Conservation (phyloP, 2,113 vertebrate genomes). For the Pardalotus punctatus region DNA sequence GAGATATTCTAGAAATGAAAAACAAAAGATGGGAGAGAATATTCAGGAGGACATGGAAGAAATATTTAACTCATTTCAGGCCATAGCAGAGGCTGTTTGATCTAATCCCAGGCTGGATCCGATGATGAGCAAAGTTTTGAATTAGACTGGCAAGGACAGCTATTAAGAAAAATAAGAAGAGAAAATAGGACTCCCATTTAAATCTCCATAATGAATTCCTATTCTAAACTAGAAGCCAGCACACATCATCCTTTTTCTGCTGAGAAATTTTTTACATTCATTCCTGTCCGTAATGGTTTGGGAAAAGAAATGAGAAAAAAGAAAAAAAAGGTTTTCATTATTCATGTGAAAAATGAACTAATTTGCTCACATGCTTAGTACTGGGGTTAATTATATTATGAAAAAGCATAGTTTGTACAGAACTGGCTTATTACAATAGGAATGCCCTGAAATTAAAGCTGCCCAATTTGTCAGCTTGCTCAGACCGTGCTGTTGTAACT, state of each 20-base stretch:
- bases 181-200: slow-evolving; percentile 1
- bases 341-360: slow-evolving; percentile 27
- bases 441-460: slow-evolving; percentile 28
- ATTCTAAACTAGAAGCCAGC: neutral
- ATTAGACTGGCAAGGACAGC: neutral
- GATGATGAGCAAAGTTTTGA: neutral
- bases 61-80: neutral
- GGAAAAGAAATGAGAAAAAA: neutral
- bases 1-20: neutral
- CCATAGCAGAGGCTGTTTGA: neutral
- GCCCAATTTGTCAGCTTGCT: slow-evolving; percentile 1
- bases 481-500: rapidly evolving
- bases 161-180: neutral
- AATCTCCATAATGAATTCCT: neutral
- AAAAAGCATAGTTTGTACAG: neutral
- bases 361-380: neutral
- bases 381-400: slow-evolving; percentile 33
- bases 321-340: neutral
- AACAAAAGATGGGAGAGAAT: neutral
- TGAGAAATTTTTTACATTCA: neutral
- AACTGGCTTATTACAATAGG: neutral
- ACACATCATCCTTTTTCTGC: neutral
- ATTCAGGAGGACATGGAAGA: neutral
- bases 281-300: neutral
- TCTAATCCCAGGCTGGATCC: neutral